Base-by-base conservation (phyloP, 2,797 vertebrate genomes). In the Sandelia bainsii region DNA sequence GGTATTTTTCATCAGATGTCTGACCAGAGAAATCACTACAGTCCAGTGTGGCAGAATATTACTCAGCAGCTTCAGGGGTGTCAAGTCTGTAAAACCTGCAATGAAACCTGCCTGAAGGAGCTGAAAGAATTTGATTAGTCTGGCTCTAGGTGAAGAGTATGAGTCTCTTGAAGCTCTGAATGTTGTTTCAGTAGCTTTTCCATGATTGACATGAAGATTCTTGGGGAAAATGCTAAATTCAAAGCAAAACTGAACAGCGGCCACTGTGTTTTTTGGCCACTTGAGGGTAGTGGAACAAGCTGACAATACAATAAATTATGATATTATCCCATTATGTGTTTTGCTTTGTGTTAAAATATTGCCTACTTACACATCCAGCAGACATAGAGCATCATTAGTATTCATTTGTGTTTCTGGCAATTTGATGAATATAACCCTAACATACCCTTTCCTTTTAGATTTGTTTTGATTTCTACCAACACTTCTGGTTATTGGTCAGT, bases 1-100 rank as follows among this genome's bases (percentile, higher is more conserved):
- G 65, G 78, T 81, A 75, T 86, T 87, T 86, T 81, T 82, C 66
- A 82, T 87, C 80, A 83, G 70, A 82, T 80, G 70, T 77, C 80
- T 44, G 69, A 85, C 49, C 64, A 53, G 62, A 83, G 63, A 77
- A 80, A 83, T 66, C 58, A 53, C 53, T 76, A 20, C 58, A 25
- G 68, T 59, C 50, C 68, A 29, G 57, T 17, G 54, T 75, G 71
- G 64, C 69, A 72, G 73, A 80, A 69, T 82, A 83, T 85, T 77
- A 76, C 75, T 64, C 57, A 72, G 61, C 79, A 80, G 62, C 77
- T 86, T 83, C 78, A 54, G 80, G 57, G 62, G 60, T 83, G 85
- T 86, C 70, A 64, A 39, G 56, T 64, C 50, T 58, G 76, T 68
- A 85, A 82, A 81, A 79, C 20, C 69, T 58, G 66, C 72, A 67